A percentile compares a stretch with the other conserved stretches of the same genome.
Evolutionary conservation across 2,797 vertebrate species (phyloP).

Genomic region (Ficedula albicollis): DNA sequence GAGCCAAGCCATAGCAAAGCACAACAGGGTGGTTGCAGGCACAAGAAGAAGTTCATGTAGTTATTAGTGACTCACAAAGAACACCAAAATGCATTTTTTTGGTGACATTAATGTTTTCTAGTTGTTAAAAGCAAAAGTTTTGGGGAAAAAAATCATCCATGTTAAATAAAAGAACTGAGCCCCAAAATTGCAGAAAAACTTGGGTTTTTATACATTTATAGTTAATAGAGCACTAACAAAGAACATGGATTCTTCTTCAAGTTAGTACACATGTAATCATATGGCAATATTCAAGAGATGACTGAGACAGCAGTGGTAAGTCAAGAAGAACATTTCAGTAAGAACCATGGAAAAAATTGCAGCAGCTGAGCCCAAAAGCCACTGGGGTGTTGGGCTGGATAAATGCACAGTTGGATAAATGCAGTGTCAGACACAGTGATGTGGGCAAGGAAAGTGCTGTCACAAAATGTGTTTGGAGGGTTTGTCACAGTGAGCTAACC

Average conservation of each 20-base stretch:
- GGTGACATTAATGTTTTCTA: not conserved
- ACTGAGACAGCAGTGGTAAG: not conserved
- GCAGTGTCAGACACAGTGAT: not conserved
- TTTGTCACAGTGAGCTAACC: not conserved
- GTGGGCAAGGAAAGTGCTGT: not conserved
- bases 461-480: accelerated
- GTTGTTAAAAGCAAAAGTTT: not conserved
- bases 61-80: not conserved
- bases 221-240: not conserved
- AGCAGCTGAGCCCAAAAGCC: not conserved
- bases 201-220: not conserved
- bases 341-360: not conserved
- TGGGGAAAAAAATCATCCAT: accelerated
- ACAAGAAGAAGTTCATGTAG: not conserved
- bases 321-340: not conserved
- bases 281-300: not conserved
- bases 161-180: not conserved
- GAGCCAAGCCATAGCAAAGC: not conserved
- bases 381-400: not conserved
- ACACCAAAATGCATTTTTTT: not conserved
- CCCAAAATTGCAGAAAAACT: not conserved
- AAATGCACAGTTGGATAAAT: not conserved
- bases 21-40: not conserved
- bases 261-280: not conserved
- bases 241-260: not conserved